Base-by-base conservation (phyloP, 2,113 vertebrate genomes). In the Ciconia stormi region DNA sequence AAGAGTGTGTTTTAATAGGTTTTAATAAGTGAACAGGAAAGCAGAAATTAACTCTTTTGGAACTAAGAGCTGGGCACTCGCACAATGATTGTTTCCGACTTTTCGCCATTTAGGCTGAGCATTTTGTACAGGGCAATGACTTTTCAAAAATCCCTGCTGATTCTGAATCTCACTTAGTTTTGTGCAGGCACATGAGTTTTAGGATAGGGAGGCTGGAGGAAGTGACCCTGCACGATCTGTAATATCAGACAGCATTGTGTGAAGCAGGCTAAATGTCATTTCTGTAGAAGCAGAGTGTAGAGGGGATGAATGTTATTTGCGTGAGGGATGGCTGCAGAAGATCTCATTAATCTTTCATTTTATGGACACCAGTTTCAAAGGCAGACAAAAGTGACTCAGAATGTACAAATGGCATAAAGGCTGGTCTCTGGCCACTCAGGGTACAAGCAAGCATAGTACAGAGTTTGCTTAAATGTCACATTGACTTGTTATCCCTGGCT, bases 261-360 rank as follows among this genome's bases (percentile, higher is more conserved):
- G 94, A 89, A 91, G 46, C 87, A 78, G 63, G 17, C 53, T 92
- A 95, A 96, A 97, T 97, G 92, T 92, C 90, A 93, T 83, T 91
- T 67, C 71, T 82, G 58, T 59, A 79, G 36, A 94, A 87, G 62
- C 32, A 96, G 73, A 90, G 83, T 74, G 92, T 94, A 82, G 87
- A 90, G 66, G 29, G 62, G 55, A 72, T 94, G 83, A 87, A 95
- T 82, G 80, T 44, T 93, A 93, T 94, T 91, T 89, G 84, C 18
- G 38, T 56, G 71, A 92, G 80, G 93, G 73, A 89, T 79, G 81
- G 66, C 89, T 95, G 81, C 79, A 86, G 71, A 93, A 30, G 25
- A 79, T 77, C 71, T 93, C 90, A 97, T 97, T 97, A 94, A 93
- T 97, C 88, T 96, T 97, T 95, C 82, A 81, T 96, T 96, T 97